Conservation (phyloP, 2,113 vertebrate species). For the Prunella fulvescens region DNA sequence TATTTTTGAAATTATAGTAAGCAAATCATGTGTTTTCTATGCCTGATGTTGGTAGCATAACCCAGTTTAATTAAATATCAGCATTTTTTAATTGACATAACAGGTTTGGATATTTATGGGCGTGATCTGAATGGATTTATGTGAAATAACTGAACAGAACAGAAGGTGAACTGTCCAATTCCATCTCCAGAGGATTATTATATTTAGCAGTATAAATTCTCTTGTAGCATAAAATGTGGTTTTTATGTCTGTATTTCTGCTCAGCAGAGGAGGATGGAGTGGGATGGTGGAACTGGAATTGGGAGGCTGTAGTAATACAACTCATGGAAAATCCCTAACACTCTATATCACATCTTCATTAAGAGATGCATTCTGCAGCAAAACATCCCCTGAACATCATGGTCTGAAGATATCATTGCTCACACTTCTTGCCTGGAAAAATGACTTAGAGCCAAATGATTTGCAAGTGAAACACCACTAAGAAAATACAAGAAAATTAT, state of each 20-base stretch:
- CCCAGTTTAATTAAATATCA: neutral
- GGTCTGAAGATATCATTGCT: neutral
- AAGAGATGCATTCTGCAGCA: neutral
- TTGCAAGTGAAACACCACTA: neutral
- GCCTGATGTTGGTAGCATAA: neutral
- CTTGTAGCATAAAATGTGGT: neutral
- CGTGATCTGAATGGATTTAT: neutral
- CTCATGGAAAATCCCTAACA: neutral
- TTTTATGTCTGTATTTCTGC: neutral
- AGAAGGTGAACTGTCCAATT: neutral
- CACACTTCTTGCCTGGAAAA: neutral
- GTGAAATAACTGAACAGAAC: neutral
- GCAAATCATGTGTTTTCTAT: constrained; percentile 1
- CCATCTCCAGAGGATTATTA: neutral
- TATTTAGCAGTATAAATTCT: neutral
- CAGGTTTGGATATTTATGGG: neutral
- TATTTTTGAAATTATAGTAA: constrained; percentile 90
- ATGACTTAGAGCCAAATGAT: neutral
- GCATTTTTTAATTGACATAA: neutral
- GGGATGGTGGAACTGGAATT: neutral
- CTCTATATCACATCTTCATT: neutral
- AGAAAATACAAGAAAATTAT: neutral
- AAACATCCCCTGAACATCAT: neutral
- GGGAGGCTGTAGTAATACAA: neutral
- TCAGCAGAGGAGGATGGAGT: neutral